phyloP scores from a whole-genome alignment of 2,888 invertebrate genomes.

The Anthophora plumipes region DNA sequence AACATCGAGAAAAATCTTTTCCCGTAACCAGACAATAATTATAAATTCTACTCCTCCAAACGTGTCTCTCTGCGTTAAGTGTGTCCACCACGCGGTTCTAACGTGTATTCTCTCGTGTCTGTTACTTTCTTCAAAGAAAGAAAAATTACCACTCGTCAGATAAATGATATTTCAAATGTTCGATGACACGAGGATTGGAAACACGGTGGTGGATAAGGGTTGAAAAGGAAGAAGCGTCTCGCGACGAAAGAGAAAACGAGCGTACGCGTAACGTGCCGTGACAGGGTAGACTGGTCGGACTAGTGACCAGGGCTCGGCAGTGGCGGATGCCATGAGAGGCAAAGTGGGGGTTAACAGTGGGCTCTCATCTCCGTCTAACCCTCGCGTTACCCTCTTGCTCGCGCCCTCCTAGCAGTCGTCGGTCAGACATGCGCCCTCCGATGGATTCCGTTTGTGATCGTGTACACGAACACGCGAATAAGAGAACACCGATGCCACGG shows the following conservation, averaged over 20 bases:
- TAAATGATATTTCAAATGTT: too few relatives aligned
- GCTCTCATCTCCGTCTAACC: slow-evolving; percentile 57
- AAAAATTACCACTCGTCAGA: neutral
- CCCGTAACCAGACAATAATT: too few relatives aligned
- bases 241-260: slow-evolving; percentile 18
- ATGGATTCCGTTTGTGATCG: slow-evolving; percentile 53
- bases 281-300: slow-evolving; percentile 76
- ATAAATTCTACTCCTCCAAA: too few relatives aligned
- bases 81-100: slow-evolving; percentile 19
- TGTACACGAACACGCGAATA: slow-evolving; percentile 45
- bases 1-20: neutral
- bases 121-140: neutral
- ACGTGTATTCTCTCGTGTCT: too few relatives aligned
- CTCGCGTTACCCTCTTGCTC: slow-evolving; percentile 50
- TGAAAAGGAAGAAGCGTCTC: too few relatives aligned
- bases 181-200: too few relatives aligned
- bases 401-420: slow-evolving; percentile 44
- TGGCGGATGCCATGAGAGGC: slow-evolving; percentile 60
- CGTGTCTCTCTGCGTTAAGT: too few relatives aligned
- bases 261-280: slow-evolving; percentile 60
- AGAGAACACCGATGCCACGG: slow-evolving; percentile 46
- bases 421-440: slow-evolving; percentile 64
- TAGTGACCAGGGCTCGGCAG: slow-evolving; percentile 75
- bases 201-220: too few relatives aligned
- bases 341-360: slow-evolving; percentile 58